Percentiles rank a stretch among this genome's conserved stretches.
These are phyloP conservation scores for Cheilosia variabilis DNA, from an alignment of 2,888 invertebrate genomes.

Conservation along the genomic window DNA sequence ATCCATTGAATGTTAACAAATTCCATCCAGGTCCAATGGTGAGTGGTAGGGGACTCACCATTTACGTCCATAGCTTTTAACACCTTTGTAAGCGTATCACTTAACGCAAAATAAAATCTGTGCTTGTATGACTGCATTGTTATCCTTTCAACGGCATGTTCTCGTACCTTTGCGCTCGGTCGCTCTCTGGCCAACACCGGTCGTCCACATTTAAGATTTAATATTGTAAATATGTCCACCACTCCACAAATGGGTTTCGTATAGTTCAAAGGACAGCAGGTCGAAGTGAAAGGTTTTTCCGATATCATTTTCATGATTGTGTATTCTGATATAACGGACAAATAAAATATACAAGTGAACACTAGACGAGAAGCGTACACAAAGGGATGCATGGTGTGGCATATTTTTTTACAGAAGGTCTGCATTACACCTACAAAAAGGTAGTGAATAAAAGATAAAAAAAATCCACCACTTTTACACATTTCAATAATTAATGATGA, in stretches of 20 bases:
- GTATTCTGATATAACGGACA: constrained; percentile 4
- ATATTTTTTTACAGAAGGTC: background rate
- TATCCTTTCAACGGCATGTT: constrained; percentile 37
- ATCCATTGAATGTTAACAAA: constrained; percentile 61
- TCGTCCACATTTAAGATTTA: constrained; percentile 41
- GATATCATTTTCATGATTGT: constrained; percentile 14
- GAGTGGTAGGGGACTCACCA: constrained; percentile 1
- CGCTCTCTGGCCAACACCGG: background rate
- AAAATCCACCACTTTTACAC: constrained; percentile 14
- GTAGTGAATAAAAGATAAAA: constrained; percentile 10
- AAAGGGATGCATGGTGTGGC: background rate
- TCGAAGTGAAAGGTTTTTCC: constrained; percentile 8
- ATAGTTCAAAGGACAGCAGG: constrained; percentile 36
- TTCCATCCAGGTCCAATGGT: constrained; percentile 40
- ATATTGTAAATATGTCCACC: constrained; percentile 49
- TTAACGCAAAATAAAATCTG: constrained; percentile 22
- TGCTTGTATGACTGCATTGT: constrained; percentile 49
- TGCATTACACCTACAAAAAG: background rate
- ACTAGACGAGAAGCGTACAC: background rate
- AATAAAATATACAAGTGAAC: background rate
- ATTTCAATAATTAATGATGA: constrained; percentile 35
- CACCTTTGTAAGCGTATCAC: constrained; percentile 63
- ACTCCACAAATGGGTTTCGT: constrained; percentile 30
- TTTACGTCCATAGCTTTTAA: constrained; percentile 34
- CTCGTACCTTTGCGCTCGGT: background rate